Base-by-base conservation (phyloP, 2,888 invertebrate genomes). In the Frankliniella intonsa region DNA sequence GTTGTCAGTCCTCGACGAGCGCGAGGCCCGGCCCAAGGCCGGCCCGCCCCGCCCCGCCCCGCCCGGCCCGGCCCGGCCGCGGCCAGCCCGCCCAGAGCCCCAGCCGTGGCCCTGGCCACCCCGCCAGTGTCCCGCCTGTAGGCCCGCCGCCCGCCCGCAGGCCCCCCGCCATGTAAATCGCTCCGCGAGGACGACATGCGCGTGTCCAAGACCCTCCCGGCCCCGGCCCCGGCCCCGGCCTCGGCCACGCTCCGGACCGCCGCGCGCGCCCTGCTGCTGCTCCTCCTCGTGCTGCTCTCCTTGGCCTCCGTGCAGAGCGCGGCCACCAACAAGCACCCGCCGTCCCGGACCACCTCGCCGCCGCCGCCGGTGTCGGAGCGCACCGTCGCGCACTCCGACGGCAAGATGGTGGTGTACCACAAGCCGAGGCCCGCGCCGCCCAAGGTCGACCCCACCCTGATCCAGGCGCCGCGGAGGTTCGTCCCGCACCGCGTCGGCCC, bases 381-480 rank as follows among this genome's bases (percentile, higher is more conserved):
- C 22, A 76, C 69, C 22, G 69, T 76, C 22, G 69, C 12, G 69
- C 69, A 22, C 22, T 76, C 25, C 22, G 8, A 3, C 22, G 25
- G 25, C 22, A 76, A 76, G 69, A 22, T n/a, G 11, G 22, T 22
- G 22, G 25, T 22, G 22, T 25, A 10, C 25, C 22, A 12, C 25
- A 62, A 62, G 62, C 62, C 7, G 62, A 10, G 62, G 17, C 62
- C 14, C 25, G 69, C 25, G 1, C 25, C 69, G 22, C 69, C 69
- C 69, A 22, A 25, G 10, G 69, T 10, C 25, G 11, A 12, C 25
- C 8, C 25, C 69, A 76, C n/a, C 25, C n/a, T 76, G 22, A 22
- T 76, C 69, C 22, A 76, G 69, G 69, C 69, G 69, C 69, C 69
- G 22, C n/a, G 69, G 22, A 22, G 69, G 22, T 76, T 76, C 69